phyloP scores from a whole-genome alignment of 1,140 invertebrate genomes.

The Drosophila saltans region DNA sequence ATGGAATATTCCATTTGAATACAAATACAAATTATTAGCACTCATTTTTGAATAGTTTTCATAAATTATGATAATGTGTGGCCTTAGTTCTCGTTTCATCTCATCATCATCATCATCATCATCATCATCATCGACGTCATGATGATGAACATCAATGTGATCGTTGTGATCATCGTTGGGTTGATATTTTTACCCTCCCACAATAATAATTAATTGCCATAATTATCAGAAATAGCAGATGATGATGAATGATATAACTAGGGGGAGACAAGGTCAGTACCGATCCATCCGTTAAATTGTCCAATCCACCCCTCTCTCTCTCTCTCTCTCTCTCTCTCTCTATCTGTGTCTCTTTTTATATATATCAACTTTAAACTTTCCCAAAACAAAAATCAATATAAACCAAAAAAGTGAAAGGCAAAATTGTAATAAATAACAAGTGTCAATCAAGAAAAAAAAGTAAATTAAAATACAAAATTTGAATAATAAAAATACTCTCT shows the following conservation, averaged over 20 bases:
- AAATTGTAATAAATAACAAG: not conserved
- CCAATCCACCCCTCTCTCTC: not conserved
- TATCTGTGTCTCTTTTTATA: not conserved
- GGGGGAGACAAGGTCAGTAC: not conserved
- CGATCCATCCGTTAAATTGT: slow-evolving; percentile 7
- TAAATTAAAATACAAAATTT: slow-evolving; percentile 4
- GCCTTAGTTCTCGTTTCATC: slow-evolving; percentile 2
- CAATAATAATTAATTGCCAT: slow-evolving; percentile 14
- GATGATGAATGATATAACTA: slow-evolving; percentile 14
- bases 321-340: not conserved
- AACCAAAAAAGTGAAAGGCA: slow-evolving; percentile 50
- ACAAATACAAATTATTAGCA: slow-evolving; percentile 1
- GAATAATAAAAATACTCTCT: too few species aligned
- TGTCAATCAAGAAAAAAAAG: not conserved
- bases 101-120: not conserved
- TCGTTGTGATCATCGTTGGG: slow-evolving; percentile 11
- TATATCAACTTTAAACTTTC: slow-evolving; percentile 37
- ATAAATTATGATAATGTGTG: slow-evolving; percentile 11
- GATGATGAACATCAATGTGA: not conserved
- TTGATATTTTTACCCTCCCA: slow-evolving; percentile 17
- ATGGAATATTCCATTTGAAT: slow-evolving; percentile 10
- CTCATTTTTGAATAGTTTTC: slow-evolving; percentile 4
- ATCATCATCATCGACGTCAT: slow-evolving; percentile 14
- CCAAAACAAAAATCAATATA: slow-evolving; percentile 14
- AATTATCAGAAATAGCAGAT: slow-evolving; percentile 12